These are phyloP conservation scores for Biston betularia DNA, from an alignment of 2,888 invertebrate genomes.

Conservation along the genomic window DNA sequence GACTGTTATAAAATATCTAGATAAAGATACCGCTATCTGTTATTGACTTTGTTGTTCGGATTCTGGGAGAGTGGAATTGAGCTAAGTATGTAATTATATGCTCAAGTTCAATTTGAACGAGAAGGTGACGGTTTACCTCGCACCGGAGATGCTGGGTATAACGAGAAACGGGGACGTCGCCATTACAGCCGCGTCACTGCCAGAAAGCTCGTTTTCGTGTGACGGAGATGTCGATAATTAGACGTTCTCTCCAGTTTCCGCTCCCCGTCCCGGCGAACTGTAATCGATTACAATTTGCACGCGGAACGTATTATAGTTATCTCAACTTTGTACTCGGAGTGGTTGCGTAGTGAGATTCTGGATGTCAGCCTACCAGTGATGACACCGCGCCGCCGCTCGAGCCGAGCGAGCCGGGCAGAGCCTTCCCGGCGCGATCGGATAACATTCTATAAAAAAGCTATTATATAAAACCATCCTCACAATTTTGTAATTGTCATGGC, in stretches of 20 bases:
- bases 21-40: background rate
- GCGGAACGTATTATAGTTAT: constrained; percentile 58
- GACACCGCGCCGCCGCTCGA: constrained; percentile 25
- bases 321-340: constrained; percentile 54
- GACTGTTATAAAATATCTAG: background rate
- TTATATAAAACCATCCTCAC: constrained; percentile 21
- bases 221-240: constrained; percentile 37
- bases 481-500: constrained; percentile 28
- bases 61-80: too few species aligned
- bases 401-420: constrained; percentile 5
- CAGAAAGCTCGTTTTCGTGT: constrained; percentile 38
- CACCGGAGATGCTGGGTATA: constrained; percentile 10
- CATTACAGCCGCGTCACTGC: constrained; percentile 34
- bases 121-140: constrained; percentile 2
- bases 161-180: constrained; percentile 13
- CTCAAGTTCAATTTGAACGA: background rate
- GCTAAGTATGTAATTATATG: background rate
- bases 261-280: constrained; percentile 46
- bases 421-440: constrained; percentile 17
- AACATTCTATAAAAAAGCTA: constrained; percentile 5
- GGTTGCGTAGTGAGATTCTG: constrained; percentile 46
- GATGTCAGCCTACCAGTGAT: constrained; percentile 28
- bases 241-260: constrained; percentile 33
- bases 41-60: background rate
- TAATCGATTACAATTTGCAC: constrained; percentile 65